Base-by-base conservation (phyloP, 1,140 invertebrate species). In the Panonychus citri region DNA sequence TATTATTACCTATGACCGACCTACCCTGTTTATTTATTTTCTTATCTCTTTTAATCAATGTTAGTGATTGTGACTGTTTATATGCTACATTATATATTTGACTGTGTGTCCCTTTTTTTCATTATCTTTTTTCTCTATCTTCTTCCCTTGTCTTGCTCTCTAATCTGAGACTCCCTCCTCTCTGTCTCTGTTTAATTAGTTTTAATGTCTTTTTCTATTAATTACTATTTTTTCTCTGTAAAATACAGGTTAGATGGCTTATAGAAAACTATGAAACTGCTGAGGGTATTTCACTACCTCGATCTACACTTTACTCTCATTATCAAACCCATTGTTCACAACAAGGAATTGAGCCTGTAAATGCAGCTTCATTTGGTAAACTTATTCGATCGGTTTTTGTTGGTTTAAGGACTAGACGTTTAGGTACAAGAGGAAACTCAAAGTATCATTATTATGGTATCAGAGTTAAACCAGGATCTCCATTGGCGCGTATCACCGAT, bases 381-480 rank as follows among this genome's bases (percentile, higher is more conserved):
- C 75, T 98, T 15, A 98, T 99, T 63, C 78, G 94, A 42, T 94
- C 89, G 5, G 93, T 98, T 39, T 99, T 98, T 74, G 75, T 95
- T 59, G 91, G 91, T 12, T 73, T 98, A 59, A 75, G 89, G 60
- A 97, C 94, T 21, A 74, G 93, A 62, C 75, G 93, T 48, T 75
- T 98, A 39, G 93, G 94, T 60, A 97, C 93, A 7, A 78, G 83
- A 81, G 83, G 93, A n/a, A 97, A 98, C 73, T 97, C 91, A 7
- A 97, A 97, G 68, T 98, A 98, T 70, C 93, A 98, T 74, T 98
- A 98, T 71, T 97, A 97, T 74, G 94, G 94, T n/a, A 96, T 98
- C 59, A 76, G 90, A 49, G 82, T 96, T 7, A 96, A 96, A 71
- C 83, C 86, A 0, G 80, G 77, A 58, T 91, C 87, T 0, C 74